Percentiles rank a stretch among this genome's conserved stretches.
Conservation (phyloP, 2,113 vertebrate species). For the Platichthys flesus region DNA sequence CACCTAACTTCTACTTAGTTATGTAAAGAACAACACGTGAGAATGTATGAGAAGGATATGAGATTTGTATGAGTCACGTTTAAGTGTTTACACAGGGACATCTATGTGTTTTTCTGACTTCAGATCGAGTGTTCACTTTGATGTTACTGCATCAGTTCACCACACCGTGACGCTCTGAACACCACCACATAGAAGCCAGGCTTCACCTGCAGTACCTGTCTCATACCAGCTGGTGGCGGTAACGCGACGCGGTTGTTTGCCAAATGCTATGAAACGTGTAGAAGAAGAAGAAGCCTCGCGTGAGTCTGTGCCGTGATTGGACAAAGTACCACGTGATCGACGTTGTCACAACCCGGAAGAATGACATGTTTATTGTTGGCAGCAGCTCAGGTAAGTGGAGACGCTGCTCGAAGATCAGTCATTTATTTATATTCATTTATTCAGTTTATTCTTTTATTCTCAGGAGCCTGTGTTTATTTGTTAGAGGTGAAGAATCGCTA, state of each 20-base stretch:
- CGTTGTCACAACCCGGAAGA: conserved; percentile 56
- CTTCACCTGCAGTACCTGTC: neutral
- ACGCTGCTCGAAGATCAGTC: neutral
- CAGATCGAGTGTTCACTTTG: no score
- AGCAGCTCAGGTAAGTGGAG: conserved; percentile 42
- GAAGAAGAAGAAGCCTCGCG: conserved; percentile 14
- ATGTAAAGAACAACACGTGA: no score
- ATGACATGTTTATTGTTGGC: conserved; percentile 65
- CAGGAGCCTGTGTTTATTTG: rapidly evolving
- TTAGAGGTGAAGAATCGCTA: neutral
- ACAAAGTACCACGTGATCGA: neutral
- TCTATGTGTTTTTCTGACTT: no score
- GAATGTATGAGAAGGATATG: no score
- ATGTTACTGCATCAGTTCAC: no score
- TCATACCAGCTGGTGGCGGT: neutral
- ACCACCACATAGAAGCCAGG: no score
- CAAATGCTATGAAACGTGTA: neutral
- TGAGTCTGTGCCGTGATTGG: conserved; percentile 43
- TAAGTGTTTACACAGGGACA: no score
- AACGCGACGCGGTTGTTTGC: rapidly evolving
- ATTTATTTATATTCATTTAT: neutral
- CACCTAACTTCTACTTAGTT: no score
- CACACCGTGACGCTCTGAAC: no score
- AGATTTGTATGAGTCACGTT: no score
- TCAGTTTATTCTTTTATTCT: neutral